phyloP scores from a whole-genome alignment of 1,140 invertebrate genomes.

The Mylabris phalerata region DNA sequence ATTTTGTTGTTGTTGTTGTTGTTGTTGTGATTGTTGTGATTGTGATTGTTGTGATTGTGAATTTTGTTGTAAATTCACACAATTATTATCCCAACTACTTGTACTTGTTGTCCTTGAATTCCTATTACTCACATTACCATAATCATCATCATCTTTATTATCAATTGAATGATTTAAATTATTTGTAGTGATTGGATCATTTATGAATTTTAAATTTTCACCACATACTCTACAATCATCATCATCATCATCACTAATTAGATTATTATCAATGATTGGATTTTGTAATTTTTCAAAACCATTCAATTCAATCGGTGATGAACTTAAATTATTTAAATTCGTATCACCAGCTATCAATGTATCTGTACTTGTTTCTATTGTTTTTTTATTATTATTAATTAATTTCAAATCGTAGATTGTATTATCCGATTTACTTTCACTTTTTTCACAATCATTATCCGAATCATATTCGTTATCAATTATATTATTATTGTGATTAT shows the following conservation, averaged over 20 bases:
- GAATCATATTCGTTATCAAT: constrained; percentile 36
- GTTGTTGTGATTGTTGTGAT: too few relatives aligned
- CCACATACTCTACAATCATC: constrained; percentile 29
- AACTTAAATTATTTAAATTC: constrained; percentile 29
- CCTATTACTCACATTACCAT: too few relatives aligned
- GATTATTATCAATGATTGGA: background rate
- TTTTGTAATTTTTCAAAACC: constrained; percentile 35
- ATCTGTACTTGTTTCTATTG: constrained; percentile 45
- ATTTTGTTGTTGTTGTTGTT: too few relatives aligned
- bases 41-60: too few relatives aligned
- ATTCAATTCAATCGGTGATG: constrained; percentile 34
- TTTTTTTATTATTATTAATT: constrained; percentile 19
- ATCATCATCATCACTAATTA: constrained; percentile 4
- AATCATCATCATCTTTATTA: too few relatives aligned
- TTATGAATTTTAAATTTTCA: constrained; percentile 25
- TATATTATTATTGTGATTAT: background rate
- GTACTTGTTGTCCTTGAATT: constrained; percentile 41
- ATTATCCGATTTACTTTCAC: constrained; percentile 40
- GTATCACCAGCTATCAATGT: constrained; percentile 41
- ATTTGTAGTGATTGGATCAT: constrained; percentile 1
- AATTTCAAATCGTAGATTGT: constrained; percentile 2
- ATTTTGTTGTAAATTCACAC: too few relatives aligned
- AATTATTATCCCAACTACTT: constrained; percentile 31
- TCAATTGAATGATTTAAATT: too few relatives aligned
- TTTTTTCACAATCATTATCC: constrained; percentile 36